A percentile compares a stretch with the other conserved stretches of the same genome.
Conservation (phyloP, 92 coral and sea anemone genomes). For the Umimayanthus kanabou region DNA sequence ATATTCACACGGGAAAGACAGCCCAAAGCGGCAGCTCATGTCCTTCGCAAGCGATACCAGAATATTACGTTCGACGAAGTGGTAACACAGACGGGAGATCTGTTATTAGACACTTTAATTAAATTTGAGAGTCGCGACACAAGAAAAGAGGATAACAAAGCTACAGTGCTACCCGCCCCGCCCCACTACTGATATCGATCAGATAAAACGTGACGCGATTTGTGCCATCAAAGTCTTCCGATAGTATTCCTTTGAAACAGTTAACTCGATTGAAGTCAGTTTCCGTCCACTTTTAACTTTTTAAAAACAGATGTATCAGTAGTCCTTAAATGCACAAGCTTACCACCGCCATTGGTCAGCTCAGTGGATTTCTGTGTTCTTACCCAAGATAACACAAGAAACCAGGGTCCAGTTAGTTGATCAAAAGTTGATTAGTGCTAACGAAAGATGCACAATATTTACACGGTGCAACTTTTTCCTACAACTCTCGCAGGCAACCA, state of each 20-base stretch:
- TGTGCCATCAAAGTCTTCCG: background rate
- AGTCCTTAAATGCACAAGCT: too few species aligned
- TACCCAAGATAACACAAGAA: too few species aligned
- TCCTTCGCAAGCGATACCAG: slow-evolving; percentile 89
- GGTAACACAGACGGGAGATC: slow-evolving; percentile 61
- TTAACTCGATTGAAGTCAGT: too few species aligned
- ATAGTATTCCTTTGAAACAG: background rate
- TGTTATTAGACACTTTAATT: slow-evolving; percentile 55
- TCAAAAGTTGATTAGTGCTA: too few species aligned
- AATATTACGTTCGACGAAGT: slow-evolving; percentile 70
- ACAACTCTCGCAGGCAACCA: too few species aligned
- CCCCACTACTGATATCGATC: background rate
- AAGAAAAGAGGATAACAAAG: background rate
- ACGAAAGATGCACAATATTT: too few species aligned
- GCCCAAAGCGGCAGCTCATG: slow-evolving; percentile 96
- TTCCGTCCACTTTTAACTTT: too few species aligned
- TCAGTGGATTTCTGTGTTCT: too few species aligned
- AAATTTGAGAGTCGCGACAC: slow-evolving; percentile 28
- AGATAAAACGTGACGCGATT: background rate
- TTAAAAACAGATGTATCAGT: too few species aligned
- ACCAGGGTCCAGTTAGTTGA: too few species aligned
- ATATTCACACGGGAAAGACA: slow-evolving; percentile 93
- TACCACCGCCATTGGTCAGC: too few species aligned
- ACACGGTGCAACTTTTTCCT: too few species aligned
- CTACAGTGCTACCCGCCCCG: background rate